A percentile compares a stretch with the other conserved stretches of the same genome.
phyloP scores from a whole-genome alignment of 2,113 vertebrate species.

The Neomonachus schauinslandi region DNA sequence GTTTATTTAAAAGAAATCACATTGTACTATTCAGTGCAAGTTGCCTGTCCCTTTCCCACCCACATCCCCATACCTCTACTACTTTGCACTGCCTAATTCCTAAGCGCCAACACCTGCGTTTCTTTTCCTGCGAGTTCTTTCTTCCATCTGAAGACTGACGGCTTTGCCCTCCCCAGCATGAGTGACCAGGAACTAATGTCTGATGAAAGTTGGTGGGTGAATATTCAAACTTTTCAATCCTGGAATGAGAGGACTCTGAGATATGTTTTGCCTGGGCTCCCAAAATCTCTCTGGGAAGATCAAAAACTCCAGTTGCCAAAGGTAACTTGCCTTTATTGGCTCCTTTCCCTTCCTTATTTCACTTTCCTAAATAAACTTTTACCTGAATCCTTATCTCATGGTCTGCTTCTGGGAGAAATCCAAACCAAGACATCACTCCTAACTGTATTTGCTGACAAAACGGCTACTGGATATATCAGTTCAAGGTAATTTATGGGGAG shows the following conservation, averaged over 20 bases:
- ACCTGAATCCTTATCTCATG: background rate
- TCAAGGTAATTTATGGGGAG: background rate
- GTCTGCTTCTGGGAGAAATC: background rate
- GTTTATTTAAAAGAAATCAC: background rate
- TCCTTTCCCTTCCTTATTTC: background rate
- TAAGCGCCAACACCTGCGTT: background rate
- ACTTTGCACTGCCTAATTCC: background rate
- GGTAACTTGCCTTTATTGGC: background rate
- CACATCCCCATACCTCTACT: background rate
- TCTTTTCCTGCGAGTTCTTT: background rate
- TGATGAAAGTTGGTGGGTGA: background rate
- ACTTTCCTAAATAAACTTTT: background rate
- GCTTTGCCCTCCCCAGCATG: background rate
- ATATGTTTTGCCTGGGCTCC: background rate
- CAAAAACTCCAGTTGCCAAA: background rate
- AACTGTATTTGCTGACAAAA: background rate
- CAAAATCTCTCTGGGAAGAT: background rate
- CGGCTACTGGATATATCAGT: background rate
- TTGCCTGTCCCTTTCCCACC: background rate
- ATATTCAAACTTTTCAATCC: background rate
- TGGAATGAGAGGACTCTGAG: background rate
- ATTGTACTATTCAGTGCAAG: background rate
- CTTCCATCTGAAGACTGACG: background rate
- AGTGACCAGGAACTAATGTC: background rate
- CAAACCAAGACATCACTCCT: background rate